These are phyloP conservation scores for Chrysopa pallens DNA, from an alignment of 1,140 invertebrate species.

Conservation along the genomic window DNA sequence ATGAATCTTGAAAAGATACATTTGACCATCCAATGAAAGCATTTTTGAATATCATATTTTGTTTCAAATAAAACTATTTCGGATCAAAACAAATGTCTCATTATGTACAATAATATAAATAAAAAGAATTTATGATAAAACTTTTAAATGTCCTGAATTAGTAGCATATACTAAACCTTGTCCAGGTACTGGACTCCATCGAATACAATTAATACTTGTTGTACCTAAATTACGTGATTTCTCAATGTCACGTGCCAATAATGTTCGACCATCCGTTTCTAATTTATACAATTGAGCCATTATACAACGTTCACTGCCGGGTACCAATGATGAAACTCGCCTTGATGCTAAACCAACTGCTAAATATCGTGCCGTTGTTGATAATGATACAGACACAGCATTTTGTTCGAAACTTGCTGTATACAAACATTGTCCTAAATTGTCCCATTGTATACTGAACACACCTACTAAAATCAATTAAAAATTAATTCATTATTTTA, in stretches of 20 bases:
- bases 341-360: conserved; percentile 58
- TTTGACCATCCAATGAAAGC: too few relatives aligned
- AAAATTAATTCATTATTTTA: neutral
- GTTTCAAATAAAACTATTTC: too few relatives aligned
- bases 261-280: conserved; percentile 4
- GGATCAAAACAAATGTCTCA: too few relatives aligned
- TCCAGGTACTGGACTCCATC: conserved; percentile 64
- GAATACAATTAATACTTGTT: conserved; percentile 63
- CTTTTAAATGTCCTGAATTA: conserved; percentile 61
- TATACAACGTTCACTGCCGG: conserved; percentile 30
- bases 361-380: conserved; percentile 55
- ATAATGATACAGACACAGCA: conserved; percentile 67
- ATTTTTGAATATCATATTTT: too few relatives aligned
- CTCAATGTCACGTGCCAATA: conserved; percentile 5
- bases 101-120: too few relatives aligned
- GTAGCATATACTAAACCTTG: conserved; percentile 74
- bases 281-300: conserved; percentile 50
- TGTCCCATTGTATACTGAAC: conserved; percentile 55
- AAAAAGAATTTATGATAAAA: conserved; percentile 36
- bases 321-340: conserved; percentile 28
- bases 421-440: conserved; percentile 57
- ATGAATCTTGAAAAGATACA: too few relatives aligned
- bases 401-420: conserved; percentile 56
- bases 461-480: conserved; percentile 33
- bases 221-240: conserved; percentile 29